Conservation (phyloP, 2,113 vertebrate species). For the Euleptes europaea region DNA sequence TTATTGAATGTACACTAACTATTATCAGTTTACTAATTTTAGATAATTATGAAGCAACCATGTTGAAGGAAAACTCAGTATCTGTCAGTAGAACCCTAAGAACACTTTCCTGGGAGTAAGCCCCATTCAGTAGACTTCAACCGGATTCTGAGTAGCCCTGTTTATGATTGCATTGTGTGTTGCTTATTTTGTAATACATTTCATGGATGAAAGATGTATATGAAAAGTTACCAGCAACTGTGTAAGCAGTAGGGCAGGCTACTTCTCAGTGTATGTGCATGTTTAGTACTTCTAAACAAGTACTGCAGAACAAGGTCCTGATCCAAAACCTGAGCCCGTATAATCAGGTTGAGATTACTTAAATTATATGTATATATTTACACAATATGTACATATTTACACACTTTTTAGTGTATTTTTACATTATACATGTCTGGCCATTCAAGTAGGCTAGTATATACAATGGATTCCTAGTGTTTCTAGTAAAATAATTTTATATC, state of each 20-base stretch:
- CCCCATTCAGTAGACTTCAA: too few relatives aligned
- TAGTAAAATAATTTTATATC: not conserved
- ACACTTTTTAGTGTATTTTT: not conserved
- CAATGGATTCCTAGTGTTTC: not conserved
- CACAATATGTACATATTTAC: too few relatives aligned
- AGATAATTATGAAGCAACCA: too few relatives aligned
- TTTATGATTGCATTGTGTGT: not conserved
- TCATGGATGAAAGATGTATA: not conserved
- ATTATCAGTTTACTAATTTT: too few relatives aligned
- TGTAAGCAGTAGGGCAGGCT: not conserved
- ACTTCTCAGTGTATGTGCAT: too few relatives aligned
- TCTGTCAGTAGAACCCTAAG: too few relatives aligned
- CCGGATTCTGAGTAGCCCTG: too few relatives aligned
- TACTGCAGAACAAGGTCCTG: not conserved
- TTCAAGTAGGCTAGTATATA: not conserved
- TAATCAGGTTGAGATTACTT: not conserved
- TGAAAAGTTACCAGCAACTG: not conserved
- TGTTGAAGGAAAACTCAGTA: too few relatives aligned
- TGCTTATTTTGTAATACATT: not conserved
- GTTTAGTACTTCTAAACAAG: too few relatives aligned
- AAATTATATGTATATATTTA: too few relatives aligned
- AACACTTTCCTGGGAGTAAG: too few relatives aligned
- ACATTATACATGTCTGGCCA: not conserved
- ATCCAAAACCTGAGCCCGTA: not conserved
- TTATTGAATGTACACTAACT: too few relatives aligned